A percentile compares a stretch with the other conserved stretches of the same genome.
Conservation (phyloP, 23 tunicate genomes). For the Ascidia mentula region DNA sequence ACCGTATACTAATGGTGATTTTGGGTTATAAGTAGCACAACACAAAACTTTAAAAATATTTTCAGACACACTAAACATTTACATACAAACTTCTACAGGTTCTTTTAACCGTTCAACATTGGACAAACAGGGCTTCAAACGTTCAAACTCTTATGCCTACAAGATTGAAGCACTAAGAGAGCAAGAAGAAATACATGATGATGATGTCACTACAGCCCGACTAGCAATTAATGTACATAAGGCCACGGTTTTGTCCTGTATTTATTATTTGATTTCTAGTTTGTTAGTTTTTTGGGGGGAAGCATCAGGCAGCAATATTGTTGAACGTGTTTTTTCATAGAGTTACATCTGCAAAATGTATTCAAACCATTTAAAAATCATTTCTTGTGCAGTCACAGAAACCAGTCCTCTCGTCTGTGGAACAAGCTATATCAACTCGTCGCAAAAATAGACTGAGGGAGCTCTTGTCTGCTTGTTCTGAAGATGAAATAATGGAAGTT, state of each 20-base stretch:
- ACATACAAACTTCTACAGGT: constrained; percentile 39
- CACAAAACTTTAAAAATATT: too few relatives aligned
- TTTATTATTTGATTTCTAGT: neutral
- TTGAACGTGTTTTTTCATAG: too few relatives aligned
- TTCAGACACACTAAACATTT: too few relatives aligned
- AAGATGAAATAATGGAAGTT: constrained; percentile 90
- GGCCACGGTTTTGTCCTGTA: too few relatives aligned
- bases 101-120: constrained; percentile 20
- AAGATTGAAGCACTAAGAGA: constrained; percentile 67
- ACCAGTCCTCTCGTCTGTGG: constrained; percentile 64
- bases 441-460: constrained; percentile 83
- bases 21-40: too few relatives aligned
- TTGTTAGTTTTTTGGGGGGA: neutral
- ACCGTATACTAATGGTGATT: neutral
- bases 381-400: constrained; percentile 57
- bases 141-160: constrained; percentile 53
- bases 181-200: constrained; percentile 60
- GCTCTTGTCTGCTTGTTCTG: constrained; percentile 72
- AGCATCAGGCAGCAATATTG: too few relatives aligned
- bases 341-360: too few relatives aligned
- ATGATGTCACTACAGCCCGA: constrained; percentile 45
- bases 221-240: constrained; percentile 47
- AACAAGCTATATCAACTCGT: constrained; percentile 85
- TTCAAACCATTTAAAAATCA: too few relatives aligned
- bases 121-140: constrained; percentile 21